phyloP scores from a whole-genome alignment of 2,113 vertebrate genomes.

The Anarhynchus alexandrinus region DNA sequence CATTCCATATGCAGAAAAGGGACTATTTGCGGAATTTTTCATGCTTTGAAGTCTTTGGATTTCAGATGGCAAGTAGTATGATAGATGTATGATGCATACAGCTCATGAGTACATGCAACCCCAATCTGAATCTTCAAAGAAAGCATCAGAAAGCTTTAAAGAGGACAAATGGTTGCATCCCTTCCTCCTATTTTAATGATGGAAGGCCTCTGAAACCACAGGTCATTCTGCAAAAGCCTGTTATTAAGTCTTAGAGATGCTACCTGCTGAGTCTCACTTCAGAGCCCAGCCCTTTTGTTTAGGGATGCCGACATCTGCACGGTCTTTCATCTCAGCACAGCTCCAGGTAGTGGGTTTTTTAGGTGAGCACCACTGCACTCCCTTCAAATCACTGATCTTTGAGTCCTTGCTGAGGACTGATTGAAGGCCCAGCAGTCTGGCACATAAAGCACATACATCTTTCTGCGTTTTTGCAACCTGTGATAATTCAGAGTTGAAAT shows the following conservation, averaged over 20 bases:
- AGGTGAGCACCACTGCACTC: background rate
- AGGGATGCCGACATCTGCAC: accelerated
- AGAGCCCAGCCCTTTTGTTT: background rate
- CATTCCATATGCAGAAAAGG: background rate
- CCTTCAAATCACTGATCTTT: background rate
- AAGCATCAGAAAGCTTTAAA: background rate
- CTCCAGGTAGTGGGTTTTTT: background rate
- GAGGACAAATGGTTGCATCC: background rate
- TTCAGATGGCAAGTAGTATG: background rate
- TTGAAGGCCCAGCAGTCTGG: background rate
- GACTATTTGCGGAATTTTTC: background rate
- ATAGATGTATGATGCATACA: background rate
- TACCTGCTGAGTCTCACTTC: background rate
- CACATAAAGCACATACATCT: background rate
- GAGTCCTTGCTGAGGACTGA: background rate
- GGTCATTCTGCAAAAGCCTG: background rate
- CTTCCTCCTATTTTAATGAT: background rate
- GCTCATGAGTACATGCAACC: background rate
- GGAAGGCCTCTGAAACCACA: background rate
- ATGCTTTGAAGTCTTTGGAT: background rate
- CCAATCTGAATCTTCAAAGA: background rate
- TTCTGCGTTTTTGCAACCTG: background rate
- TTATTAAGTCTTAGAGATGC: background rate
- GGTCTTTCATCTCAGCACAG: background rate
- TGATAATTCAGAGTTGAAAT: background rate